A percentile compares a stretch with the other conserved stretches of the same genome.
Conservation (phyloP, 2,797 vertebrate genomes). For the Pterois miles region DNA sequence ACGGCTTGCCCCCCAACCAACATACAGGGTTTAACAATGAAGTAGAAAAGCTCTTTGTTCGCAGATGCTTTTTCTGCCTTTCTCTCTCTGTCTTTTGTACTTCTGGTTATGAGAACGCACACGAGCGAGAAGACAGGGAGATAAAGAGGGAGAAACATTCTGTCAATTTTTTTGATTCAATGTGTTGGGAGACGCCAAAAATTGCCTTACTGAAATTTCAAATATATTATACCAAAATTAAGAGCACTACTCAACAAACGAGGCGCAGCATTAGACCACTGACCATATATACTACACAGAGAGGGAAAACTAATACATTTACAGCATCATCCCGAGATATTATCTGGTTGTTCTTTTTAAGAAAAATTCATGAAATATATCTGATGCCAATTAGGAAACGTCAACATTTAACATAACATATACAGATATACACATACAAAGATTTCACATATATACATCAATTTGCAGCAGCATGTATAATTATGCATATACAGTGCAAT, state of each 20-base stretch:
- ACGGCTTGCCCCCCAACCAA: slow-evolving; percentile 75
- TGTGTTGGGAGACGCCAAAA: slow-evolving; percentile 43
- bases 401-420: not conserved
- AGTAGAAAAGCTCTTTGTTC: slow-evolving; percentile 77
- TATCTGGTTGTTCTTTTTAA: not conserved
- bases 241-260: not conserved
- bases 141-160: slow-evolving; percentile 45
- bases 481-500: slow-evolving; percentile 18
- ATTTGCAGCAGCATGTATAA: slow-evolving; percentile 6
- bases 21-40: slow-evolving; percentile 78
- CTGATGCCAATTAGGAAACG: slow-evolving; percentile 2
- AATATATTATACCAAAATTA: slow-evolving; percentile 31
- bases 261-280: not conserved
- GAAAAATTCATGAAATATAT: not conserved
- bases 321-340: not conserved
- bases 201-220: slow-evolving; percentile 35
- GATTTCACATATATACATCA: not conserved
- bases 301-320: not conserved
- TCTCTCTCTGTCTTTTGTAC: slow-evolving; percentile 60
- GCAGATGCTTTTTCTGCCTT: slow-evolving; percentile 53
- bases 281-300: not conserved
- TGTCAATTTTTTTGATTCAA: slow-evolving; percentile 48
- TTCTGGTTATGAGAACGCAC: slow-evolving; percentile 57
- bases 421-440: not conserved
- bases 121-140: slow-evolving; percentile 54